Conservation (phyloP, 2,888 invertebrate genomes). For the Drosophila infuscata region DNA sequence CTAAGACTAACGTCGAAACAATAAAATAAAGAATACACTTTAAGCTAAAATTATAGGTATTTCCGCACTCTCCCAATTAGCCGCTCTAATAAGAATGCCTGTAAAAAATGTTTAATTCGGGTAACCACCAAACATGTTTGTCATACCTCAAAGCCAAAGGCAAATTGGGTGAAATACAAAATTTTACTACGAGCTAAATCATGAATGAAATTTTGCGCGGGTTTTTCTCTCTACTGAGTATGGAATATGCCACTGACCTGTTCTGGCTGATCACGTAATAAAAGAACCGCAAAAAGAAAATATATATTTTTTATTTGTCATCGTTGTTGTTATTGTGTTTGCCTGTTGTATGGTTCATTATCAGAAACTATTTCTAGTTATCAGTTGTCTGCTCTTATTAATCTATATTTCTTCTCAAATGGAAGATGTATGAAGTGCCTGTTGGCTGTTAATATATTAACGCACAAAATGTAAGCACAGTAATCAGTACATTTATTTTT, state of each 20-base stretch:
- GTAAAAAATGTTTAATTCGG: conserved; percentile 17
- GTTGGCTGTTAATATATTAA: not conserved
- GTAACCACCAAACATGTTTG: conserved; percentile 33
- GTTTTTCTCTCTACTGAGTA: conserved; percentile 5
- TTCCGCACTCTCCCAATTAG: conserved; percentile 4
- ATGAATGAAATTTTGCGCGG: conserved; percentile 21
- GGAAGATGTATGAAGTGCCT: not conserved
- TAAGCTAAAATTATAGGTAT: not conserved
- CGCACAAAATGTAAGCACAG: not conserved
- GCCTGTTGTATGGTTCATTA: conserved; percentile 17
- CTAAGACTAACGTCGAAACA: not conserved
- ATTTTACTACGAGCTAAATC: conserved; percentile 10
- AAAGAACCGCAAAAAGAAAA: conserved; percentile 4
- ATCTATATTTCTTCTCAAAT: conserved; percentile 12
- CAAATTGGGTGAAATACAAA: conserved; percentile 9
- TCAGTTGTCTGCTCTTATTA: conserved; percentile 20
- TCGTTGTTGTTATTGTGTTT: conserved; percentile 4
- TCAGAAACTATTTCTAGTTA: conserved; percentile 21
- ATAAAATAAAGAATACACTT: not conserved
- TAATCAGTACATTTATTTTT: not conserved
- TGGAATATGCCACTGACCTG: conserved; percentile 28
- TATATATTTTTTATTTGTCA: not conserved
- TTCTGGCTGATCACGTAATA: conserved; percentile 2
- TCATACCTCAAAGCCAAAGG: not conserved
- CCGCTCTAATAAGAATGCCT: not conserved